phyloP scores from a whole-genome alignment of 2,113 vertebrate species.

The Theristicus caerulescens region DNA sequence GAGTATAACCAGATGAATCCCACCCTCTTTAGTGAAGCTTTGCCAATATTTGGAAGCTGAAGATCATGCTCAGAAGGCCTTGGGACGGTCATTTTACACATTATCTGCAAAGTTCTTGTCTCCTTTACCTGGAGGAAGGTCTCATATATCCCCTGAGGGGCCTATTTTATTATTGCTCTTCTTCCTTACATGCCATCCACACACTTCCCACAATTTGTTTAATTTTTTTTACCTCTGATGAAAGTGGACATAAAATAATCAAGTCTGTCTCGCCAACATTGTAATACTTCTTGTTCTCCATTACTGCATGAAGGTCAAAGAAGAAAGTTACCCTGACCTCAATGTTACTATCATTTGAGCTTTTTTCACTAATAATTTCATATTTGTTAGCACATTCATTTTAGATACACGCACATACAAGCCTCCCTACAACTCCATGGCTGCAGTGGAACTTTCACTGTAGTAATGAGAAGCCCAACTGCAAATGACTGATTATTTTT shows the following conservation, averaged over 20 bases:
- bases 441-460: neutral
- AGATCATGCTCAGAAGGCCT: neutral
- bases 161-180: neutral
- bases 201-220: neutral
- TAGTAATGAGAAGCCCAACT: neutral
- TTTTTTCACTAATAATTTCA: neutral
- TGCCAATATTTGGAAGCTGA: neutral
- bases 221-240: neutral
- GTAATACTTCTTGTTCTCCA: neutral
- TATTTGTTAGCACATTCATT: neutral
- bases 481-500: conserved; percentile 22
- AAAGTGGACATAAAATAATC: neutral
- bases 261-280: neutral
- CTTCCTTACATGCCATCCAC: neutral
- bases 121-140: neutral
- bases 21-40: neutral
- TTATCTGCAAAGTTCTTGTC: neutral
- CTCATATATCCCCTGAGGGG: neutral
- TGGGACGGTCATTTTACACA: neutral
- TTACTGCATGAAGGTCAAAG: neutral
- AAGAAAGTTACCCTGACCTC: neutral
- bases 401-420: neutral
- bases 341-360: neutral
- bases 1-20: neutral
- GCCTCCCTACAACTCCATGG: neutral